Evolutionary conservation across 2,797 vertebrate genomes (phyloP).

Genomic region (Anableps anableps): DNA sequence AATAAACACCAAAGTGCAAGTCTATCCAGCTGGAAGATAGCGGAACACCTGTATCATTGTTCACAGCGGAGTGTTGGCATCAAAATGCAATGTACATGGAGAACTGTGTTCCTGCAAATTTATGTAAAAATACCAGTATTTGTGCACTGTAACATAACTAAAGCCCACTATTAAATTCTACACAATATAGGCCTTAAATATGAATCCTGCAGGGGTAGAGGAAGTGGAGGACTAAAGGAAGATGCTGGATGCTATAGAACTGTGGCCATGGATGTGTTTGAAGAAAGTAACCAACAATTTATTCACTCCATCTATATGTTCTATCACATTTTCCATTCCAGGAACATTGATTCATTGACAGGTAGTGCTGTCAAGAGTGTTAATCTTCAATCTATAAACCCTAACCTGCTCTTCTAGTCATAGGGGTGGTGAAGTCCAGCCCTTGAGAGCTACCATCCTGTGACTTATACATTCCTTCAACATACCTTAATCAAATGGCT

Average conservation of each 20-base stretch:
- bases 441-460: no score
- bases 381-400: no score
- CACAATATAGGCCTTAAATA: not conserved
- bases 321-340: not conserved
- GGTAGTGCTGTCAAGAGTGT: not conserved
- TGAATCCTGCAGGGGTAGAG: not conserved
- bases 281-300: not conserved
- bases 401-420: no score
- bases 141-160: not conserved
- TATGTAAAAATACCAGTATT: not conserved
- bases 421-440: no score
- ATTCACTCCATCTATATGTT: not conserved
- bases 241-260: no score
- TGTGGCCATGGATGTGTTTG: not conserved
- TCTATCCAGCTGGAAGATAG: not conserved
- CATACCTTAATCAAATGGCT: no score
- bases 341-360: not conserved
- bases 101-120: not conserved
- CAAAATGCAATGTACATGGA: no score
- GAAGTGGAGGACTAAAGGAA: no score
- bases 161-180: not conserved
- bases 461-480: no score
- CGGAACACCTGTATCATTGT: not conserved
- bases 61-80: not conserved
- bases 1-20: not conserved